Base-by-base conservation (phyloP, 1,140 invertebrate species). In the Notospermus geniculatus region DNA sequence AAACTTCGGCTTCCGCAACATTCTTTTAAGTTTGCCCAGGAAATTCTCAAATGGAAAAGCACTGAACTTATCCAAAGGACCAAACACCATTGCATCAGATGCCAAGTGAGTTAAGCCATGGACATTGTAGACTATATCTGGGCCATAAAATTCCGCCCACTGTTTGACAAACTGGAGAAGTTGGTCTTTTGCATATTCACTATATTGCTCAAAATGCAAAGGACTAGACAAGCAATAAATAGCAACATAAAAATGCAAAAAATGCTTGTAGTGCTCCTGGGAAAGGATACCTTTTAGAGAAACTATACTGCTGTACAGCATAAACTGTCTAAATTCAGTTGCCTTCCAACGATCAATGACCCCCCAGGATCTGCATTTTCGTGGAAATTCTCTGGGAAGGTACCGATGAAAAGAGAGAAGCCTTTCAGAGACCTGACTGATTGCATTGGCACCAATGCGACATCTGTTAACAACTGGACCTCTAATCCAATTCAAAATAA, bases 31-130 rank as follows among this genome's bases (percentile, higher is more conserved):
- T 54, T 70, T 57, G 46, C 71, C 55, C 52, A 83, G 63, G 60
- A 72, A 76, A 68, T 78, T 83, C 74, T 84, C 82, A 76, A 82
- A 84, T 25, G 66, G 60, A 68, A 83, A 84, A 19, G 79, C 70
- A 53, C 73, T 77, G 57, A 73, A 74, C 27, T 67, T 71, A 62
- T 84, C 78, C 28, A 83, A 62, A 28, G 67, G 29, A 4, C 80
- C 81, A 74, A 76, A 78, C 13, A 63, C 64, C 67, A 62, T 60
- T n/a, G 74, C 77, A 73, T 85, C 82, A 62, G 74, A 67, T 45
- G 71, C 55, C 25, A 84, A 57, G 71, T 84, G 83, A 45, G 69
- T 56, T 22, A 80, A 59, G n/a, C 58, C n/a, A 70, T 81, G 80
- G 17, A 80, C 70, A 71, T 81, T 81, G 50, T 82, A 80, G 11